Evolutionary conservation across 2,113 vertebrate genomes (phyloP).

Genomic region (Xenopus borealis): DNA sequence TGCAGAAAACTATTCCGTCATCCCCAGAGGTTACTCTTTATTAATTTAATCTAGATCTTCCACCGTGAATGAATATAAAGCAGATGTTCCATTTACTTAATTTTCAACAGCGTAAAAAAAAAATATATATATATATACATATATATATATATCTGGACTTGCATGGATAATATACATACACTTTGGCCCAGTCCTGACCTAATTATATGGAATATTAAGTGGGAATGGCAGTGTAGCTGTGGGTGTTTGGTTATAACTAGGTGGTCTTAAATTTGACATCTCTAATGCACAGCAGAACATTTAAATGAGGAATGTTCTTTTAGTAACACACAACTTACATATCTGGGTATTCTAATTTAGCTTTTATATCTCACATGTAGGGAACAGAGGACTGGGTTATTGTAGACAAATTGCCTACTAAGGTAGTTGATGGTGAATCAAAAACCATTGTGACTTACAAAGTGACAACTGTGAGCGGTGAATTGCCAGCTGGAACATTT

Average conservation of each 20-base stretch:
- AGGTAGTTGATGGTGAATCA: constrained; percentile 77
- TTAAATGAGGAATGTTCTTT: constrained; percentile 46
- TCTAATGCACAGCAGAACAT: too few relatives aligned
- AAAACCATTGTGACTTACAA: constrained; percentile 75
- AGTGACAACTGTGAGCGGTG: constrained; percentile 73
- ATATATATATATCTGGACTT: too few relatives aligned
- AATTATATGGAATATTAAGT: too few relatives aligned
- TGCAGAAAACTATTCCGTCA: constrained; percentile 70
- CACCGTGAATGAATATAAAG: background rate
- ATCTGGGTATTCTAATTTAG: constrained; percentile 71
- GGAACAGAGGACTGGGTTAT: constrained; percentile 80
- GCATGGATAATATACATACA: too few relatives aligned
- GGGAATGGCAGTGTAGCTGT: too few relatives aligned
- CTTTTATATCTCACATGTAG: constrained; percentile 81
- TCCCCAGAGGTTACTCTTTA: constrained; percentile 66
- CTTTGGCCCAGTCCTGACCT: too few relatives aligned
- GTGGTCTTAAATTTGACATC: background rate
- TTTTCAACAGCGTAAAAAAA: background rate
- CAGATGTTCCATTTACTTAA: constrained; percentile 1
- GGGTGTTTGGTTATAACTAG: background rate
- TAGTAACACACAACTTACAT: constrained; percentile 48
- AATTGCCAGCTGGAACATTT: constrained; percentile 63
- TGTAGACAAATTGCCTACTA: constrained; percentile 83
- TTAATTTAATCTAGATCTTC: constrained; percentile 52
- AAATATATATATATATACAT: too few relatives aligned